These are phyloP conservation scores for Calidris pugnax DNA, from an alignment of 2,113 vertebrate genomes.

Conservation along the genomic window DNA sequence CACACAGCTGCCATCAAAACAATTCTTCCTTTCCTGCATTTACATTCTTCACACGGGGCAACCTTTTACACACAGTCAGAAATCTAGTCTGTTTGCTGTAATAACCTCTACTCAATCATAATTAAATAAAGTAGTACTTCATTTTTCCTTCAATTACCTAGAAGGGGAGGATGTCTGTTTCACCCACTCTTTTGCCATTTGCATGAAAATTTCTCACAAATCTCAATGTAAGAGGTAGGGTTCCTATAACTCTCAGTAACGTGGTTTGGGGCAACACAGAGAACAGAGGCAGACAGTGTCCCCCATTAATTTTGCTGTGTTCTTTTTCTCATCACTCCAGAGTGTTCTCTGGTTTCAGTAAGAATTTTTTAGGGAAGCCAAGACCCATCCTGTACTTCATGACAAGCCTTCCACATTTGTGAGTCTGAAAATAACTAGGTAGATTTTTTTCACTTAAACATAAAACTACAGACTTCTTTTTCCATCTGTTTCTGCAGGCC, in stretches of 20 bases:
- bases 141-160: not conserved
- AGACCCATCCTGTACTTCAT: not conserved
- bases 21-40: slow-evolving; percentile 29
- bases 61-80: not conserved
- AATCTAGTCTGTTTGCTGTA: not conserved
- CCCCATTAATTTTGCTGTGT: not conserved
- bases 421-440: not conserved
- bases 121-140: not conserved
- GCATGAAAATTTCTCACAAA: not conserved
- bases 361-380: not conserved
- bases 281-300: not conserved
- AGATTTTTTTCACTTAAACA: not conserved
- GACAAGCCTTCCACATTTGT: not conserved
- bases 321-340: not conserved
- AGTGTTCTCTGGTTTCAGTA: not conserved
- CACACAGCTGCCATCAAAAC: slow-evolving; percentile 28
- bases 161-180: not conserved
- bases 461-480: not conserved
- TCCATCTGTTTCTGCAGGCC: not conserved
- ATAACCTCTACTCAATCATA: not conserved
- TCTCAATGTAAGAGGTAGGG: not conserved
- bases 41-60: not conserved
- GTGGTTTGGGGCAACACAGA: accelerated
- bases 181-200: not conserved
- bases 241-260: not conserved